Percentiles rank a stretch among this genome's conserved stretches.
These are phyloP conservation scores for Python bivittatus DNA, from an alignment of 2,113 vertebrate genomes.

Conservation along the genomic window DNA sequence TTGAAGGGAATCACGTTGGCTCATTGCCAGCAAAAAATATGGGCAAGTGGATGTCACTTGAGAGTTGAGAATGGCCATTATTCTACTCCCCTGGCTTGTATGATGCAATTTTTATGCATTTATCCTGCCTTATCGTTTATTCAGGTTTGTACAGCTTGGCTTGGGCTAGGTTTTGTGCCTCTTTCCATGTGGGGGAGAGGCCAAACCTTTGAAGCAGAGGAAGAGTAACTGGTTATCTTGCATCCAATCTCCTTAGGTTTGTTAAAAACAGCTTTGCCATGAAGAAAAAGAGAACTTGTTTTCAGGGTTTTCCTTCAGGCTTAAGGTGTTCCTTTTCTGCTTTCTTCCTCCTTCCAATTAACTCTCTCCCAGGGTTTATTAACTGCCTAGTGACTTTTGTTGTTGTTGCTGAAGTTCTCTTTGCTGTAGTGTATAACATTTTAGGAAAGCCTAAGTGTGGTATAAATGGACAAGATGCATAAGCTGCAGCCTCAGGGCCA, in stretches of 20 bases:
- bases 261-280: neutral
- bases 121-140: neutral
- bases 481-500: neutral
- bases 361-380: neutral
- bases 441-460: neutral
- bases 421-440: neutral
- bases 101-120: neutral
- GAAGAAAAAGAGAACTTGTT: neutral
- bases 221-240: neutral
- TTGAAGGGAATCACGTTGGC: slow-evolving; percentile 14
- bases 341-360: neutral
- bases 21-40: neutral
- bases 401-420: neutral
- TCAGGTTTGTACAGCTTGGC: neutral
- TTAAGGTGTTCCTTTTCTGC: neutral
- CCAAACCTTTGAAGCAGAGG: neutral
- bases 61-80: neutral
- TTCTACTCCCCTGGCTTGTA: neutral
- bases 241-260: neutral
- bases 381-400: neutral
- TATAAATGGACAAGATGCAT: neutral
- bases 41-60: neutral
- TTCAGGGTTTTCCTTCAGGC: neutral
- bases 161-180: neutral
- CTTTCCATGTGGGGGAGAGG: neutral